Conservation (phyloP, 2,113 vertebrate species). For the Etia nguti region DNA sequence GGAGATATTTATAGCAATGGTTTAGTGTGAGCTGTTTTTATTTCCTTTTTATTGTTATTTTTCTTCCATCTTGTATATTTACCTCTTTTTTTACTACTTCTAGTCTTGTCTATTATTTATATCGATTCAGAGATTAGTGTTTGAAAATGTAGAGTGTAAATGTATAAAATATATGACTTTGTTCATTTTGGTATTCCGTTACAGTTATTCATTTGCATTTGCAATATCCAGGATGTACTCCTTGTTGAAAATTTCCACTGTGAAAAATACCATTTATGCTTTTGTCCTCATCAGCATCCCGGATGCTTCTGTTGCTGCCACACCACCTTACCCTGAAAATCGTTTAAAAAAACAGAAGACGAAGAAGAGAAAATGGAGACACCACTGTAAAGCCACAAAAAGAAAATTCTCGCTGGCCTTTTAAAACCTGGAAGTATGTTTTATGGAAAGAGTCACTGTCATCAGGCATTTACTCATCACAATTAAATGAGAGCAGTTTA, state of each 20-base stretch:
- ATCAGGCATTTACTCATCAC: background rate
- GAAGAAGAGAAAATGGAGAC: background rate
- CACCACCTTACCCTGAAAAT: background rate
- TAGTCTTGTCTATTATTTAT: background rate
- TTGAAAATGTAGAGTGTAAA: background rate
- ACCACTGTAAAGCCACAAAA: background rate
- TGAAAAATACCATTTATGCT: background rate
- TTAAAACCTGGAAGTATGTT: background rate
- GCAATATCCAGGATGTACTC: background rate
- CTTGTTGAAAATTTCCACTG: background rate
- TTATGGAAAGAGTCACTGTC: background rate
- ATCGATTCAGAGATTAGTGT: background rate
- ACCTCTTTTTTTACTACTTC: background rate
- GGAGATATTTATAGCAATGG: background rate
- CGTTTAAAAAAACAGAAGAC: background rate
- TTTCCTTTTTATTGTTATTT: fast-evolving
- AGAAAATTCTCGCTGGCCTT: background rate
- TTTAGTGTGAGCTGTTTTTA: background rate
- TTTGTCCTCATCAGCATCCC: background rate
- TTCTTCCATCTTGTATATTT: fast-evolving
- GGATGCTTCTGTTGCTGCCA: background rate
- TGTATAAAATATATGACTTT: background rate
- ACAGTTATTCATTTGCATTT: background rate
- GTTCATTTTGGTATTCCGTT: background rate
- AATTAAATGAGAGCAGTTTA: background rate